Conservation (phyloP, 2,888 invertebrate species). For the Steinernema carpocapsae region DNA sequence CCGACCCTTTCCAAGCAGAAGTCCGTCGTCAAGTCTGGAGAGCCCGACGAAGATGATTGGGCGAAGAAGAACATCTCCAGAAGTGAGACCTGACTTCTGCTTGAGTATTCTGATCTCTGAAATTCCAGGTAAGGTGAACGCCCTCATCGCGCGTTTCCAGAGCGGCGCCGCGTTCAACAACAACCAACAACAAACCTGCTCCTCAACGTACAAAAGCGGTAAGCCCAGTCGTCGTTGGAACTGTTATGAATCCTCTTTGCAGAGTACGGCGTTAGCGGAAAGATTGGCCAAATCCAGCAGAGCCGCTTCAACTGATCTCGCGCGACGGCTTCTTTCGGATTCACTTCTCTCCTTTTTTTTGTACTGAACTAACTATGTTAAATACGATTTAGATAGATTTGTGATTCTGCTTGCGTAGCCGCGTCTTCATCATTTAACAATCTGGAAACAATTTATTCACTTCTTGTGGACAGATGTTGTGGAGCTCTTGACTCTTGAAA, state of each 20-base stretch:
- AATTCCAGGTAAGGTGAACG: conserved; percentile 19
- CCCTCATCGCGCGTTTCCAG: conserved; percentile 24
- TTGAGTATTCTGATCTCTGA: too few relatives aligned
- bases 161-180: conserved; percentile 29
- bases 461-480: too few relatives aligned
- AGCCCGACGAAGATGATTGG: conserved; percentile 30
- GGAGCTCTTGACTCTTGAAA: too few relatives aligned
- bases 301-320: conserved; percentile 29
- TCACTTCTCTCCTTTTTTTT: too few relatives aligned
- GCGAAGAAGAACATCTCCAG: conserved; percentile 23
- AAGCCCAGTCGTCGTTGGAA: neutral
- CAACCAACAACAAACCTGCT: neutral
- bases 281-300: conserved; percentile 12
- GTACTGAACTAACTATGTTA: too few relatives aligned
- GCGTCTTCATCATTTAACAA: too few relatives aligned
- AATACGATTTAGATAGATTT: too few relatives aligned
- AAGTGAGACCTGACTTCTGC: too few relatives aligned
- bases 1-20: neutral
- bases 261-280: conserved; percentile 28
- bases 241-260: neutral
- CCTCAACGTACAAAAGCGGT: conserved; percentile 5
- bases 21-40: conserved; percentile 23
- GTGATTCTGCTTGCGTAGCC: too few relatives aligned
- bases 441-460: too few relatives aligned
- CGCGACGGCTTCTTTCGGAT: neutral